Evolutionary conservation across 2,113 vertebrate genomes (phyloP).

Genomic region (Illadopsis cleaveri): DNA sequence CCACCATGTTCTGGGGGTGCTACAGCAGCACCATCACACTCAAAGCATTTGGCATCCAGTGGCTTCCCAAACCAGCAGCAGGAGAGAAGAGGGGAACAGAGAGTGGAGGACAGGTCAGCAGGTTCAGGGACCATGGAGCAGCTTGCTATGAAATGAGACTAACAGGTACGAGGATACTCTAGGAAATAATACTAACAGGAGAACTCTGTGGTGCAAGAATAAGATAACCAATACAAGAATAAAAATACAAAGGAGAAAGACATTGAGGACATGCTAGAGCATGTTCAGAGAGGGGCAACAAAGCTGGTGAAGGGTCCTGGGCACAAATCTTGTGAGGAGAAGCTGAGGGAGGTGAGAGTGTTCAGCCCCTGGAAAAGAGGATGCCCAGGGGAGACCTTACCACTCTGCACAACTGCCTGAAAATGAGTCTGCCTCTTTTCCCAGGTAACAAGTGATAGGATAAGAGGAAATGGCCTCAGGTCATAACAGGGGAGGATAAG

Average conservation of each 20-base stretch:
- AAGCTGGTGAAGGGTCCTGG: neutral
- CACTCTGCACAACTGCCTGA: neutral
- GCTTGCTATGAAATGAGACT: neutral
- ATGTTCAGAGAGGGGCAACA: neutral
- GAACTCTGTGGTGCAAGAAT: neutral
- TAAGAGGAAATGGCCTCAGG: neutral
- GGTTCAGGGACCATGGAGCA: neutral
- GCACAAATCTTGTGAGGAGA: neutral
- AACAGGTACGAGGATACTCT: neutral
- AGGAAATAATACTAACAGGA: neutral
- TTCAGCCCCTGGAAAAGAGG: neutral
- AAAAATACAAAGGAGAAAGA: neutral
- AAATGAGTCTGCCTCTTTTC: neutral
- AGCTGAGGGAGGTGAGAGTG: neutral
- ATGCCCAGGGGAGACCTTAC: neutral
- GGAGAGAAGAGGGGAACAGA: neutral
- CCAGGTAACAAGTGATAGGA: neutral
- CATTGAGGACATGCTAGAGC: fast-evolving
- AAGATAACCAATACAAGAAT: neutral
- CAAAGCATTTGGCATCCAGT: neutral
- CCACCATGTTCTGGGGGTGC: fast-evolving
- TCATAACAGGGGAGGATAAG: neutral
- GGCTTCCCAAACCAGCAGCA: neutral
- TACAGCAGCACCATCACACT: fast-evolving
- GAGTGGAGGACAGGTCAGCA: neutral